Conservation (phyloP, 1,140 invertebrate species). For the Neodiprion fabricii region DNA sequence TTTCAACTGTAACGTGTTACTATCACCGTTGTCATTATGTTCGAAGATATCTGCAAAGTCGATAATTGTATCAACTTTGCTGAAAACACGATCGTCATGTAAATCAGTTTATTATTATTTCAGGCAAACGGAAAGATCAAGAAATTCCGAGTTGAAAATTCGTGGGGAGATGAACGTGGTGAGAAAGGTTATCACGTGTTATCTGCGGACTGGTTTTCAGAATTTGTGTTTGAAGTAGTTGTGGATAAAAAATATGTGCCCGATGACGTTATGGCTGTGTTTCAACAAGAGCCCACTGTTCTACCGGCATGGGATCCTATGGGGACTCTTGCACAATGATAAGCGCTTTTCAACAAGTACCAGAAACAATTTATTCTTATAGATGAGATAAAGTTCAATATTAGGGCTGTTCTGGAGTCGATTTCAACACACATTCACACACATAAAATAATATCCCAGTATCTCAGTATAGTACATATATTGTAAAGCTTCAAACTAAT, state of each 20-base stretch:
- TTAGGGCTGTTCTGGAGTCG: too few relatives aligned
- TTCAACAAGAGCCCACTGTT: constrained; percentile 75
- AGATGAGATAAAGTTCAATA: neutral
- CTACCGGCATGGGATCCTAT: constrained; percentile 94
- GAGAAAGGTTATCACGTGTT: constrained; percentile 88
- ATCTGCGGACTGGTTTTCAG: constrained; percentile 85
- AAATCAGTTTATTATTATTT: constrained; percentile 34
- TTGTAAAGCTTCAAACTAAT: too few relatives aligned
- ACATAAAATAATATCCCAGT: too few relatives aligned
- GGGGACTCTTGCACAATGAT: constrained; percentile 78
- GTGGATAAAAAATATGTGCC: constrained; percentile 86
- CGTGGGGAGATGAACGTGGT: constrained; percentile 87
- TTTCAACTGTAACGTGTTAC: neutral
- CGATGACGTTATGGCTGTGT: constrained; percentile 76
- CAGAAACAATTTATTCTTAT: neutral
- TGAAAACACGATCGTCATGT: too few relatives aligned
- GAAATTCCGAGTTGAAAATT: constrained; percentile 89
- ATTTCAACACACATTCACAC: neutral
- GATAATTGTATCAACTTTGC: constrained; percentile 8
- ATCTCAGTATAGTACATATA: too few relatives aligned
- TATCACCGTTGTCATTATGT: neutral
- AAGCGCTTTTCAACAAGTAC: constrained; percentile 3
- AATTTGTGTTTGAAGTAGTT: constrained; percentile 90
- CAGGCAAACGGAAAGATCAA: constrained; percentile 70
- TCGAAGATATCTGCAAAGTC: neutral